Conservation (phyloP, 2,888 invertebrate genomes). For the Drosophila leonis region DNA sequence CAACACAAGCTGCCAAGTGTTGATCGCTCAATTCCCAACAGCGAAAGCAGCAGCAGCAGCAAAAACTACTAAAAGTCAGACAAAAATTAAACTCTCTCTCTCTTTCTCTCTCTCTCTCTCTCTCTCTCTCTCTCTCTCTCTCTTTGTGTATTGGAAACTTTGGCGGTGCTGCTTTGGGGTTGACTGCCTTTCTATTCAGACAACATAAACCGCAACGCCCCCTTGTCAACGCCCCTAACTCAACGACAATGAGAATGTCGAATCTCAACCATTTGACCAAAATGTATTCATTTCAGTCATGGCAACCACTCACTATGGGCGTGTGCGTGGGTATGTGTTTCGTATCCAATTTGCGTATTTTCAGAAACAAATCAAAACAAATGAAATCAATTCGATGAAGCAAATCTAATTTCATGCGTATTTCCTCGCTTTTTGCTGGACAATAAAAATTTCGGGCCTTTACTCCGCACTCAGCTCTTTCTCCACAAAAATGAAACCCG, state of each 20-base stretch:
- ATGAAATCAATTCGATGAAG: conserved; percentile 79
- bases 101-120: not conserved
- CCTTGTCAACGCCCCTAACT: conserved; percentile 39
- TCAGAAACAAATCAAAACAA: conserved; percentile 77
- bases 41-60: conserved; percentile 20
- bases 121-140: not conserved
- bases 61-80: conserved; percentile 71
- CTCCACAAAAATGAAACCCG: conserved; percentile 46
- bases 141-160: not conserved
- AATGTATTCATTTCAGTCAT: conserved; percentile 75
- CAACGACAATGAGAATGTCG: conserved; percentile 39
- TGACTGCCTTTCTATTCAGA: conserved; percentile 47
- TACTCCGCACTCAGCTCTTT: not conserved
- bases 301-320: conserved; percentile 29
- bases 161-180: conserved; percentile 11
- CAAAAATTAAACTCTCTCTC: conserved; percentile 7
- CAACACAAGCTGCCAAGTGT: conserved; percentile 74
- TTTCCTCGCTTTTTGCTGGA: conserved; percentile 74
- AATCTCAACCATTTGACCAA: conserved; percentile 62
- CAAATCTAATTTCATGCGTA: conserved; percentile 79
- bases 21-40: conserved; percentile 68
- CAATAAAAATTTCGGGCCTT: conserved; percentile 62
- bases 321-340: conserved; percentile 39
- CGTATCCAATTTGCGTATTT: conserved; percentile 79
- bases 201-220: conserved; percentile 71